A percentile compares a stretch with the other conserved stretches of the same genome.
These are phyloP conservation scores for Porites rus DNA, from an alignment of 92 coral and sea anemone genomes.

Conservation along the genomic window DNA sequence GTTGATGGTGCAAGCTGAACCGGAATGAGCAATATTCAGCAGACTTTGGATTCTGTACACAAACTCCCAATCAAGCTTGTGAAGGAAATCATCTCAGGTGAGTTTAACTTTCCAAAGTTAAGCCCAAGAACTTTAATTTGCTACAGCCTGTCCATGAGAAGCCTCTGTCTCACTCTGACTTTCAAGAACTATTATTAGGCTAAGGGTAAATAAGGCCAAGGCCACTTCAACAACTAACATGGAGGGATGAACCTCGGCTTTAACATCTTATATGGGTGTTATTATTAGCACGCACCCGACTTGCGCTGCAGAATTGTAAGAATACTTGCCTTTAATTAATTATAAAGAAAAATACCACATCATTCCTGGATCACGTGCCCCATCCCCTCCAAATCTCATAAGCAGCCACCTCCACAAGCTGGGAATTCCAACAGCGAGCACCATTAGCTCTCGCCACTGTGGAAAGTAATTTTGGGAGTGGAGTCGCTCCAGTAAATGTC, in stretches of 20 bases:
- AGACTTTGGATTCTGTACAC: neutral
- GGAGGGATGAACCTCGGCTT: slow-evolving; percentile 54
- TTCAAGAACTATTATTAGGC: slow-evolving; percentile 33
- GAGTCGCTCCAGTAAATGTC: no score
- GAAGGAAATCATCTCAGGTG: slow-evolving; percentile 1
- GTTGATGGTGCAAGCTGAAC: neutral
- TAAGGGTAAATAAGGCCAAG: slow-evolving; percentile 26
- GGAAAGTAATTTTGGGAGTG: no score
- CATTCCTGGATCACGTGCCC: slow-evolving; percentile 35
- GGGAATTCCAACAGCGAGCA: no score
- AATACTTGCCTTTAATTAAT: slow-evolving; percentile 50
- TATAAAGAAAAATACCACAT: slow-evolving; percentile 35
- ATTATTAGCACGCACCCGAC: slow-evolving; percentile 33
- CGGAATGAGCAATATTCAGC: no score
- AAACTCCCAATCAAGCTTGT: slow-evolving; percentile 12
- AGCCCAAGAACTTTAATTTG: slow-evolving; percentile 13
- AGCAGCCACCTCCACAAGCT: no score
- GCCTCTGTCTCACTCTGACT: slow-evolving; percentile 30
- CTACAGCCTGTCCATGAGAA: slow-evolving; percentile 1
- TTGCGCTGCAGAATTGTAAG: slow-evolving; percentile 36
- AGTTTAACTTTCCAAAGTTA: slow-evolving; percentile 16
- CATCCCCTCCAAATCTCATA: no score
- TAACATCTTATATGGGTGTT: slow-evolving; percentile 47
- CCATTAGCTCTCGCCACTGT: no score
- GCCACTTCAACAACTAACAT: slow-evolving; percentile 22